Evolutionary conservation across 2,888 invertebrate genomes (phyloP).

Genomic region (Mechanitis messenoides): DNA sequence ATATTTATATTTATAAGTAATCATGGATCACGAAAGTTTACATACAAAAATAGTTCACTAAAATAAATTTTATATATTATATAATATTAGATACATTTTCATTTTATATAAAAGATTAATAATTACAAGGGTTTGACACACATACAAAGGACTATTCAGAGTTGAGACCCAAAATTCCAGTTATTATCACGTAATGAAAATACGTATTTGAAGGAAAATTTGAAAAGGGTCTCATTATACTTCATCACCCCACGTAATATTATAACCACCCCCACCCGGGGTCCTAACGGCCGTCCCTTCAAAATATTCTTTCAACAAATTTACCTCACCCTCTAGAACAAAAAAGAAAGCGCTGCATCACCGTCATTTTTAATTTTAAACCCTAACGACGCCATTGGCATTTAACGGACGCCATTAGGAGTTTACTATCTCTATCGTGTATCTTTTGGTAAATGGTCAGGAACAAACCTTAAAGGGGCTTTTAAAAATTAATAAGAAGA

Average conservation of each 20-base stretch:
- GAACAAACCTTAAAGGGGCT: constrained; percentile 41
- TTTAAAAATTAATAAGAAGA: background rate
- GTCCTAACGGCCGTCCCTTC: constrained; percentile 62
- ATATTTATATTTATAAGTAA: too few relatives aligned
- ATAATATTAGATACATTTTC: too few relatives aligned
- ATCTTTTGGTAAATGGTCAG: constrained; percentile 52
- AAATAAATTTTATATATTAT: too few relatives aligned
- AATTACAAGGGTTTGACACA: constrained; percentile 4
- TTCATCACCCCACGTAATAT: constrained; percentile 56
- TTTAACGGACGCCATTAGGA: constrained; percentile 63
- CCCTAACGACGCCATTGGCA: constrained; percentile 71
- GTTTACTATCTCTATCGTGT: constrained; percentile 52
- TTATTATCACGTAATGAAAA: constrained; percentile 50
- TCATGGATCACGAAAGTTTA: too few relatives aligned
- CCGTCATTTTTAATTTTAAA: constrained; percentile 72
- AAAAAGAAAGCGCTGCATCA: constrained; percentile 73
- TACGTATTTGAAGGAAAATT: constrained; percentile 52
- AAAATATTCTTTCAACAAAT: constrained; percentile 68
- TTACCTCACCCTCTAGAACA: constrained; percentile 56
- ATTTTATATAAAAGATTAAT: background rate
- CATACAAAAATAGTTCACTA: too few relatives aligned
- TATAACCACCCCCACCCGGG: constrained; percentile 65
- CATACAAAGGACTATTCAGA: constrained; percentile 15
- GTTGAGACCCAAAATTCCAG: constrained; percentile 27
- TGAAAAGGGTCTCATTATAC: constrained; percentile 69